Evolutionary conservation across 2,797 vertebrate genomes (phyloP).

Genomic region (Squalus acanthias): DNA sequence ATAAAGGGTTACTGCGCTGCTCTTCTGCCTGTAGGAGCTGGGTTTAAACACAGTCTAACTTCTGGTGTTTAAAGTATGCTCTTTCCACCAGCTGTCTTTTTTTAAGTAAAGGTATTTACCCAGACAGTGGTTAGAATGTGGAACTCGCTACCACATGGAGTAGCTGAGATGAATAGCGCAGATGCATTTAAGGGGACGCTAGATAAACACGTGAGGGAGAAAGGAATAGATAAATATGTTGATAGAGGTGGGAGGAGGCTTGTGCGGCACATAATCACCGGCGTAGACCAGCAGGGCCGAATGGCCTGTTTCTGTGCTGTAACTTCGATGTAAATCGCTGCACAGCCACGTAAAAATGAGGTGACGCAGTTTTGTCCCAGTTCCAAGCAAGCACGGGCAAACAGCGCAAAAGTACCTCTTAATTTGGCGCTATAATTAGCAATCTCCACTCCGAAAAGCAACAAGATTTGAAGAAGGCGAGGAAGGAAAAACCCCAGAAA

Average conservation of each 20-base stretch:
- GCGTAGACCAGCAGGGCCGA: neutral
- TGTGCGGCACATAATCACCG: neutral
- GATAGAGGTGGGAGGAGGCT: too few relatives aligned
- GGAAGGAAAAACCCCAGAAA: neutral
- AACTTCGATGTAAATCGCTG: neutral
- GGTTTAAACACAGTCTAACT: too few relatives aligned
- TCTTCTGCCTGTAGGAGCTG: neutral
- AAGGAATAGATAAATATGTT: neutral
- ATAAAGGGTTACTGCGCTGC: neutral
- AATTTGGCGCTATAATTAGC: neutral
- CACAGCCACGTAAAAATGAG: neutral
- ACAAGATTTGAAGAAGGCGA: too few relatives aligned
- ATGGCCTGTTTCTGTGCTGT: neutral
- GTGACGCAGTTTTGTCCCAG: neutral
- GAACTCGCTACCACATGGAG: neutral
- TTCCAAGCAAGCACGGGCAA: neutral
- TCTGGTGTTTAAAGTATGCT: neutral
- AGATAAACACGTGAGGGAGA: neutral
- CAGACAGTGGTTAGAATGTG: neutral
- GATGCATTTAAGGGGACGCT: neutral
- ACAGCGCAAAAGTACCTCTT: neutral
- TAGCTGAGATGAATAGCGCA: neutral
- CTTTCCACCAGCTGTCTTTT: neutral
- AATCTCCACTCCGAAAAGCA: neutral
- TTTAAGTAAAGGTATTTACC: neutral